phyloP scores from a whole-genome alignment of 2,888 invertebrate species.

The Mesoligia furuncula region DNA sequence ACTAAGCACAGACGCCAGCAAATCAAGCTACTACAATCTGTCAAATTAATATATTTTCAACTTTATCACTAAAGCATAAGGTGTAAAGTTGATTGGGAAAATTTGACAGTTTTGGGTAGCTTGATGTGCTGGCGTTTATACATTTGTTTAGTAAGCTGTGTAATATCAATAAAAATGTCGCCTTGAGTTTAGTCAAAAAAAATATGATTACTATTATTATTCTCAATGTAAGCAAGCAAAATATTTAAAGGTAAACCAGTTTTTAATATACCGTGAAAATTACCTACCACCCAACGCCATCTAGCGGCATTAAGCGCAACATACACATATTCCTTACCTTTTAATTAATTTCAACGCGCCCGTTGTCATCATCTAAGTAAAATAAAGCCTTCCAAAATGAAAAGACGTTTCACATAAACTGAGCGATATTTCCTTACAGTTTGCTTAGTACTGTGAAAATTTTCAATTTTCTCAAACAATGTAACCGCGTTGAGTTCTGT shows the following conservation, averaged over 20 bases:
- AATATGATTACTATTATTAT: too few species aligned
- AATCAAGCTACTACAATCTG: too few species aligned
- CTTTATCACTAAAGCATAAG: too few species aligned
- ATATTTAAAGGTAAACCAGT: not conserved
- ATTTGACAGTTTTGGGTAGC: too few species aligned
- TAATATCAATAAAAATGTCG: not conserved
- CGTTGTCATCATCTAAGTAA: constrained; percentile 57
- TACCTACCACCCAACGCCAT: constrained; percentile 44
- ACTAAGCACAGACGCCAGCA: not conserved
- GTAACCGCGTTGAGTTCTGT: constrained; percentile 60
- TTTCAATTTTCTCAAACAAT: constrained; percentile 77
- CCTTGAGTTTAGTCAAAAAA: not conserved
- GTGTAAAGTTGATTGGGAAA: too few species aligned
- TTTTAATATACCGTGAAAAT: not conserved
- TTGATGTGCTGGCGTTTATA: too few species aligned
- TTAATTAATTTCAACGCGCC: constrained; percentile 59
- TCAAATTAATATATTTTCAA: too few species aligned
- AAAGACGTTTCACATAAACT: constrained; percentile 68
- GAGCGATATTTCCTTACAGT: constrained; percentile 72
- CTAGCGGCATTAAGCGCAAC: constrained; percentile 33
- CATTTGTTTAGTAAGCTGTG: not conserved
- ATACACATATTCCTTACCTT: constrained; percentile 39
- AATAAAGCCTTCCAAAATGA: constrained; percentile 64
- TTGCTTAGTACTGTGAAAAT: constrained; percentile 71
- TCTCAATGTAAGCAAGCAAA: not conserved